These are phyloP conservation scores for Eriosoma lanigerum DNA, from an alignment of 1,140 invertebrate species.

Conservation along the genomic window DNA sequence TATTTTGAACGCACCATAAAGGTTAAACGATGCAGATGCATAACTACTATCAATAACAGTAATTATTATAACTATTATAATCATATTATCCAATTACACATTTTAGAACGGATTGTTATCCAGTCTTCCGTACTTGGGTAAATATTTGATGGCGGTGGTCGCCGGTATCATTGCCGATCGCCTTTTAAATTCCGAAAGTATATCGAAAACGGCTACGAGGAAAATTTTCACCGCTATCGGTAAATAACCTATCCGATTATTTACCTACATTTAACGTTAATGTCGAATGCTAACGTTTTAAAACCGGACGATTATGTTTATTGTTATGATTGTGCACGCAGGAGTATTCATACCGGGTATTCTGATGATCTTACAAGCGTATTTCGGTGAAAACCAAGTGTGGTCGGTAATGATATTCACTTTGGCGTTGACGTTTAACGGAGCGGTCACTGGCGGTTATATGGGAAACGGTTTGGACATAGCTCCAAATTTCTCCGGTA, in stretches of 20 bases:
- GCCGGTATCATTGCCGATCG: constrained; percentile 72
- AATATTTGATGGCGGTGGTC: constrained; percentile 74
- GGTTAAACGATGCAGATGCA: no score
- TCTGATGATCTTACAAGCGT: constrained; percentile 69
- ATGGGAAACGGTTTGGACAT: constrained; percentile 87
- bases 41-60: no score
- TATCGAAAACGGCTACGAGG: constrained; percentile 71
- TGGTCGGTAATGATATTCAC: constrained; percentile 76
- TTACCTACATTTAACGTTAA: no score
- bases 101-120: constrained; percentile 82
- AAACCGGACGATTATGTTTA: no score
- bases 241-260: no score
- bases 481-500: constrained; percentile 83
- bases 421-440: constrained; percentile 75
- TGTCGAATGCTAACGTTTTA: no score
- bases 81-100: no score
- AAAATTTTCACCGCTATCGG: constrained; percentile 66
- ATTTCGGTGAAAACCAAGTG: constrained; percentile 68
- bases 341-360: constrained; percentile 53
- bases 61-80: no score
- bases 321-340: no score
- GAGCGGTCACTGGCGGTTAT: constrained; percentile 82
- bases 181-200: constrained; percentile 64
- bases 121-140: constrained; percentile 83
- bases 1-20: no score